A percentile compares a stretch with the other conserved stretches of the same genome.
phyloP scores from a whole-genome alignment of 2,113 vertebrate genomes.

The Malurus cyaneus region DNA sequence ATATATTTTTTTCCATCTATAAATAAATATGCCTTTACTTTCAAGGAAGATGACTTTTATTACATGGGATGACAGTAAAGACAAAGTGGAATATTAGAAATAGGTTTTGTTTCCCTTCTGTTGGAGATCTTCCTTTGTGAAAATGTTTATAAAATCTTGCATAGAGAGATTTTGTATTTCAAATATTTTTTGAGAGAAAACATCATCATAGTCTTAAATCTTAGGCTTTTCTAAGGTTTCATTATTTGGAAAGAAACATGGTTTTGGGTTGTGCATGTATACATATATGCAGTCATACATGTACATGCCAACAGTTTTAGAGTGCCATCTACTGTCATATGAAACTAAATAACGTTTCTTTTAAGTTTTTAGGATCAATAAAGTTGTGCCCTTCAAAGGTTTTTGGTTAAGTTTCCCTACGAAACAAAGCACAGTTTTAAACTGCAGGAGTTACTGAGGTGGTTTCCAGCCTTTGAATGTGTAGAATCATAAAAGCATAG shows the following conservation, averaged over 20 bases:
- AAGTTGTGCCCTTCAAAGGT: neutral
- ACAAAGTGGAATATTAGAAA: neutral
- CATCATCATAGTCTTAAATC: neutral
- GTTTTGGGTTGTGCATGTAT: neutral
- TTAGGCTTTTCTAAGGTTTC: neutral
- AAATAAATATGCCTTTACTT: neutral
- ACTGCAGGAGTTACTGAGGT: neutral
- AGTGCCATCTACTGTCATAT: constrained; percentile 47
- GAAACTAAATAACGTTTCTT: neutral
- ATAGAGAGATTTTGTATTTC: neutral
- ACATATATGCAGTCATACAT: neutral
- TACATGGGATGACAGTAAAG: neutral
- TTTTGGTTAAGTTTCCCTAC: neutral
- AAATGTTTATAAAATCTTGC: neutral
- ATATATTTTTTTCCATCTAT: neutral
- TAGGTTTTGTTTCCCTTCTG: neutral
- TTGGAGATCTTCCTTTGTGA: neutral
- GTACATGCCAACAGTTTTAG: constrained; percentile 11
- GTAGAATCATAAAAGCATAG: neutral
- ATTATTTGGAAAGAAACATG: neutral
- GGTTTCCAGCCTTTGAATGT: neutral
- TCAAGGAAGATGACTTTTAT: neutral
- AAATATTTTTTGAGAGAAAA: neutral
- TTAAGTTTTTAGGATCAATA: neutral
- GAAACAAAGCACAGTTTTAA: neutral